Conservation (phyloP, 2,113 vertebrate species). For the Origma solitaria region DNA sequence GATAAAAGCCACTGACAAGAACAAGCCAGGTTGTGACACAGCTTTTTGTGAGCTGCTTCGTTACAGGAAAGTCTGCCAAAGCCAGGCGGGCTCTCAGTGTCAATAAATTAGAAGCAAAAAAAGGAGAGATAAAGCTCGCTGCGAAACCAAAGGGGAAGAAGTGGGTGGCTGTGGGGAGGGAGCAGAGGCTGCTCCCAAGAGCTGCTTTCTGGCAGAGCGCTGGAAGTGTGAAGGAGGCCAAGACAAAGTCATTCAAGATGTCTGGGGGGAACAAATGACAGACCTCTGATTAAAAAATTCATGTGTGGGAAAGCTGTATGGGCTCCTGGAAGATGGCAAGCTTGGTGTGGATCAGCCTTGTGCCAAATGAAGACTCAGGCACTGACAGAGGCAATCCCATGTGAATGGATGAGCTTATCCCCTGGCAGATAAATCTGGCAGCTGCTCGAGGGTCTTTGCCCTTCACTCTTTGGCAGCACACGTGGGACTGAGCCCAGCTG, state of each 20-base stretch:
- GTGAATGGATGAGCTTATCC: background rate
- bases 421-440: background rate
- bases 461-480: background rate
- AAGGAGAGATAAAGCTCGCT: background rate
- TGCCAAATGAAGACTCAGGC: background rate
- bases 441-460: background rate
- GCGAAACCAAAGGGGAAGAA: background rate
- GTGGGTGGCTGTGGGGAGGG: background rate
- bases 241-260: background rate
- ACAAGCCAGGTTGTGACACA: background rate
- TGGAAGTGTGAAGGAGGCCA: background rate
- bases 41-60: background rate
- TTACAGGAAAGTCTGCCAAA: conserved; percentile 21
- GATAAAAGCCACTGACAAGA: conserved; percentile 17
- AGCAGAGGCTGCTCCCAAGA: background rate
- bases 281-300: background rate
- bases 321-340: background rate
- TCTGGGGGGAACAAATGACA: background rate
- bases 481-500: background rate
- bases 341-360: background rate
- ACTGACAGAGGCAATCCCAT: background rate
- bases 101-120: background rate
- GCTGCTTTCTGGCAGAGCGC: background rate
- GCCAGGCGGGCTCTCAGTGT: background rate
- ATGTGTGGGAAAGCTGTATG: background rate